Conservation (phyloP, 2,888 invertebrate species). For the Tricholauxania praeusta region DNA sequence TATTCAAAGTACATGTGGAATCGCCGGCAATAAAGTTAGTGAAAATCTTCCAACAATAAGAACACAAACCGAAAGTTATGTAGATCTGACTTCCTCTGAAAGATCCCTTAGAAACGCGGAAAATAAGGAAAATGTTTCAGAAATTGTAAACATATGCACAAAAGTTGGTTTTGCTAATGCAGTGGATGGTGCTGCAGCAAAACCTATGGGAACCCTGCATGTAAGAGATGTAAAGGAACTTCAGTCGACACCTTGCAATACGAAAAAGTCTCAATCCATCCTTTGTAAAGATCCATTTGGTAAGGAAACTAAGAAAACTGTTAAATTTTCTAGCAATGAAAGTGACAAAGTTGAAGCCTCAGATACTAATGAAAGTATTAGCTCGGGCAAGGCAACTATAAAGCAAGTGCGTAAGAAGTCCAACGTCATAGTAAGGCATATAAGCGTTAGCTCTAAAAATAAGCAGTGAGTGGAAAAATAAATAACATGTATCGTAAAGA, state of each 20-base stretch:
- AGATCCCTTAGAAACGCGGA: too few relatives aligned
- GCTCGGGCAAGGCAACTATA: constrained; percentile 26
- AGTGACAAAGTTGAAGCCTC: constrained; percentile 29
- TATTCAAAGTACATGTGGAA: background rate
- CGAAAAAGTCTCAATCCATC: constrained; percentile 41
- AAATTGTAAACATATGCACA: background rate
- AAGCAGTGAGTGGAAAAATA: too few relatives aligned
- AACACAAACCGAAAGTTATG: background rate
- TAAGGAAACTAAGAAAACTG: constrained; percentile 55
- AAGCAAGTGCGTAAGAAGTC: constrained; percentile 54
- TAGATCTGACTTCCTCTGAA: background rate
- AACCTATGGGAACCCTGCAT: background rate
- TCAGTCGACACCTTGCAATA: background rate
- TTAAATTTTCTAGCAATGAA: constrained; percentile 54
- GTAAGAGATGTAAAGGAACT: background rate
- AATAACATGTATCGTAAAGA: too few relatives aligned
- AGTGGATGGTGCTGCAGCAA: too few relatives aligned
- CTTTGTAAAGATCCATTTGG: constrained; percentile 52
- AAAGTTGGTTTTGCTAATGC: background rate
- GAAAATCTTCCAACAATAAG: background rate
- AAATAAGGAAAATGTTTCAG: background rate
- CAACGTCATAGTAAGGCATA: constrained; percentile 58
- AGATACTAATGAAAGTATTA: background rate
- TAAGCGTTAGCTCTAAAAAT: constrained; percentile 55
- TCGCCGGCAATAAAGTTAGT: background rate